phyloP scores from a whole-genome alignment of 2,888 invertebrate genomes.

The Plebejus argus region DNA sequence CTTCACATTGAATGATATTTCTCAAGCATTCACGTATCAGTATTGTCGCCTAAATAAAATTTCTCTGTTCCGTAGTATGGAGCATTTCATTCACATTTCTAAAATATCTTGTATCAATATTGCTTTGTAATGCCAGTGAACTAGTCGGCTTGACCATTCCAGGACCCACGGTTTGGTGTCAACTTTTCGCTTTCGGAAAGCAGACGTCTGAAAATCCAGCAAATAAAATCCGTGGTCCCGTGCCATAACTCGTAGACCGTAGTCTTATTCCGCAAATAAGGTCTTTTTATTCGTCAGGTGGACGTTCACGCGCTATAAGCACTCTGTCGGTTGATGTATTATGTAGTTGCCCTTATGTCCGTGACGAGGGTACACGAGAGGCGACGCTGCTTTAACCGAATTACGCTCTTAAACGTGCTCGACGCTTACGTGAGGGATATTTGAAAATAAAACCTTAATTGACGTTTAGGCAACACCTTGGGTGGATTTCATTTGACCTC shows the following conservation, averaged over 20 bases:
- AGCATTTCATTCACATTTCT: neutral
- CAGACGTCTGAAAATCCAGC: too few species aligned
- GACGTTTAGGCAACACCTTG: conserved; percentile 2
- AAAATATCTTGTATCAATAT: neutral
- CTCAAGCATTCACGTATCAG: conserved; percentile 35
- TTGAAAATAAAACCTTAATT: conserved; percentile 31
- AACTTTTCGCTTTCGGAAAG: neutral
- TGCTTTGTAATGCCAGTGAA: neutral
- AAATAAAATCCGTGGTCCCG: neutral
- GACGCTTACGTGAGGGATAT: conserved; percentile 31
- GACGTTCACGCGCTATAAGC: conserved; percentile 35
- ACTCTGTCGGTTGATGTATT: conserved; percentile 42
- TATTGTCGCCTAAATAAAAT: conserved; percentile 31
- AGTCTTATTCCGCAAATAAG: neutral
- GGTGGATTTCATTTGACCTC: neutral
- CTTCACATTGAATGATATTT: conserved; percentile 15
- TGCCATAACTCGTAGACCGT: neutral
- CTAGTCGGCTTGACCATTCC: neutral
- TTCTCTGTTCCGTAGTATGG: neutral
- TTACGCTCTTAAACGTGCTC: conserved; percentile 45
- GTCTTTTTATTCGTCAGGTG: conserved; percentile 31
- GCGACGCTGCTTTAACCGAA: conserved; percentile 56
- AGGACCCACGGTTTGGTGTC: neutral
- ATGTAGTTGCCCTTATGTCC: conserved; percentile 55
- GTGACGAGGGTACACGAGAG: conserved; percentile 69